phyloP scores from a whole-genome alignment of 2,888 invertebrate genomes.

The Thymelicus acteon region DNA sequence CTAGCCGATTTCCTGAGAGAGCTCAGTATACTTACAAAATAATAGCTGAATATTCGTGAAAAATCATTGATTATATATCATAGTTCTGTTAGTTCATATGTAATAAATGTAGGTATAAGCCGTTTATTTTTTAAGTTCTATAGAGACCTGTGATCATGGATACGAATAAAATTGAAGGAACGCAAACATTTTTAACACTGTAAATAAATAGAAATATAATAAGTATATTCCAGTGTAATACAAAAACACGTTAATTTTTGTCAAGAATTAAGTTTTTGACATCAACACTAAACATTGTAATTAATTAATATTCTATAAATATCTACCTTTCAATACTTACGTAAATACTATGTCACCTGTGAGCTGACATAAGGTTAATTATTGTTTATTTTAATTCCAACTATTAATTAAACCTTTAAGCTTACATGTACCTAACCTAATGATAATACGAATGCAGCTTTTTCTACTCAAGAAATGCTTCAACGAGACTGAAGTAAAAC shows the following conservation, averaged over 20 bases:
- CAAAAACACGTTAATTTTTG: background rate
- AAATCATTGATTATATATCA: background rate
- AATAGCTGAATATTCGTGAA: slow-evolving; percentile 7
- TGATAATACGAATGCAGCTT: slow-evolving; percentile 4
- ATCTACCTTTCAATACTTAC: background rate
- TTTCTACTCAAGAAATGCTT: slow-evolving; percentile 48
- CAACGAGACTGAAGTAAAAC: slow-evolving; percentile 61
- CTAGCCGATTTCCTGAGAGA: too few relatives aligned
- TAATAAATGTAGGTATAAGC: background rate
- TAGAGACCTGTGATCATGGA: background rate
- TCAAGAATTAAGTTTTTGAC: background rate
- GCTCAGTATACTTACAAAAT: background rate
- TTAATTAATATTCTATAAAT: too few relatives aligned
- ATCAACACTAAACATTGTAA: background rate
- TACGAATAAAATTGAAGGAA: slow-evolving; percentile 31
- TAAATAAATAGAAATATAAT: slow-evolving; percentile 12
- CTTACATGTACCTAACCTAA: slow-evolving; percentile 2
- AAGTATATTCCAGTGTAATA: background rate
- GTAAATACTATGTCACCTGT: background rate
- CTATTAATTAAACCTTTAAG: background rate
- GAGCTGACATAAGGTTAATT: background rate
- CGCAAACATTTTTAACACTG: slow-evolving; percentile 1
- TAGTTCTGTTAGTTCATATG: too few relatives aligned
- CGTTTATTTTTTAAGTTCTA: background rate
- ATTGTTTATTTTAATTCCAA: background rate